phyloP scores from a whole-genome alignment of 2,113 vertebrate genomes.

The Vulpes lagopus region DNA sequence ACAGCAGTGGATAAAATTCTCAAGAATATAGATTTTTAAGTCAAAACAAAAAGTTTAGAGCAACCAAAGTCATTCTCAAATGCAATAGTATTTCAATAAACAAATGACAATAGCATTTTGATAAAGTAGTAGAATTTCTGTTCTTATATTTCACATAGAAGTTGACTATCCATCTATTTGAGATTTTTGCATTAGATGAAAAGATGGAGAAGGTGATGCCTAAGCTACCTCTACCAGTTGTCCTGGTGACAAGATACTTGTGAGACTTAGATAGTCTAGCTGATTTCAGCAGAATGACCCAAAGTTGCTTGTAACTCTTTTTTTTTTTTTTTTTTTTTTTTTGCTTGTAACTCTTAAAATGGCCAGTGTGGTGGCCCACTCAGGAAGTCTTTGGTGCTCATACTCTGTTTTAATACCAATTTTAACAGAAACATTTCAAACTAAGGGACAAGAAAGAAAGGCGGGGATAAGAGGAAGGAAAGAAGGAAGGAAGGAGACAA shows the following conservation, averaged over 20 bases:
- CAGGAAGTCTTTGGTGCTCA: neutral
- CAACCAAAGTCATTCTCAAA: neutral
- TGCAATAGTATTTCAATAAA: neutral
- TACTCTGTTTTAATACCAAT: neutral
- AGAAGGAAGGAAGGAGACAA: neutral
- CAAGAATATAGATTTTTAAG: neutral
- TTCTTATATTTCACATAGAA: neutral
- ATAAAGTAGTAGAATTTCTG: neutral
- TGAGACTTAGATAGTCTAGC: neutral
- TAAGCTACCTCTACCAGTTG: neutral
- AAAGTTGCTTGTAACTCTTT: neutral
- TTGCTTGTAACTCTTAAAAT: neutral
- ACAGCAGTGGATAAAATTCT: neutral
- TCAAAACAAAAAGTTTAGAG: neutral
- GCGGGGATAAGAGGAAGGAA: rapidly evolving
- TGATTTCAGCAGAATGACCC: neutral
- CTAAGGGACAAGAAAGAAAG: neutral
- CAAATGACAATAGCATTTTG: neutral
- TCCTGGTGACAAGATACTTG: neutral
- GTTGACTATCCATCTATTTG: neutral
- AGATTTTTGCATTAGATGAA: neutral
- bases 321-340: too few relatives aligned
- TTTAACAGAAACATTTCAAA: constrained; percentile 6
- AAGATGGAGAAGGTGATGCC: neutral
- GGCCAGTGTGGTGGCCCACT: neutral